phyloP scores from a whole-genome alignment of 2,797 vertebrate species.

The Clarias laeviceps region DNA sequence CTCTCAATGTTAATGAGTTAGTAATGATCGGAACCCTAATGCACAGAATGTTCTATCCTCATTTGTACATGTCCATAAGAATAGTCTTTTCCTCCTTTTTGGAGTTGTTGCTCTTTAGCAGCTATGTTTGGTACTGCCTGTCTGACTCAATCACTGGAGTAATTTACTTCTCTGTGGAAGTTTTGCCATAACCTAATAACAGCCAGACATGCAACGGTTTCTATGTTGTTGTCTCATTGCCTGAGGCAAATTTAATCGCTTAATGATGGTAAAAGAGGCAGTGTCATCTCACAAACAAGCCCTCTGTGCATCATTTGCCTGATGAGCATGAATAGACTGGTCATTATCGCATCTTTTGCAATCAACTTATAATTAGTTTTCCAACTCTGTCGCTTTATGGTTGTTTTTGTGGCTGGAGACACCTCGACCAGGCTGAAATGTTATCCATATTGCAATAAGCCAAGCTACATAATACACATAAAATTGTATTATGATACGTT shows the following conservation, averaged over 20 bases:
- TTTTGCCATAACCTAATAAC: slow-evolving; percentile 72
- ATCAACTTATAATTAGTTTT: slow-evolving; percentile 71
- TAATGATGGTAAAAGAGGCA: slow-evolving; percentile 71
- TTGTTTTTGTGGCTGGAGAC: slow-evolving; percentile 62
- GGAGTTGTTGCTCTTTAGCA: slow-evolving; percentile 4
- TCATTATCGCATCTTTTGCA: slow-evolving; percentile 70
- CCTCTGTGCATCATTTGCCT: slow-evolving; percentile 71
- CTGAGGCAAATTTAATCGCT: slow-evolving; percentile 72
- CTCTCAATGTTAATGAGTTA: slow-evolving; percentile 7
- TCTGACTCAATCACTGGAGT: slow-evolving; percentile 61
- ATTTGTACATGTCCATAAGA: slow-evolving; percentile 61
- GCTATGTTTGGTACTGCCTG: slow-evolving; percentile 62
- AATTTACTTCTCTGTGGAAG: slow-evolving; percentile 69
- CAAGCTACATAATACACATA: neutral
- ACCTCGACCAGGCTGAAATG: neutral
- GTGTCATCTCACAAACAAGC: slow-evolving; percentile 67
- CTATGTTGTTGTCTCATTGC: slow-evolving; percentile 73
- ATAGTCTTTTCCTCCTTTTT: slow-evolving; percentile 45
- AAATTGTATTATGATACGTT: neutral
- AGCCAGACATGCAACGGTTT: slow-evolving; percentile 63
- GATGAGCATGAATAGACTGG: slow-evolving; percentile 62
- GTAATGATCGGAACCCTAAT: slow-evolving; percentile 15
- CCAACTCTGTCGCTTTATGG: slow-evolving; percentile 61
- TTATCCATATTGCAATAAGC: neutral
- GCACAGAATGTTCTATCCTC: slow-evolving; percentile 59